These are phyloP conservation scores for Sus cebifrons DNA, from an alignment of 2,797 vertebrate genomes.

Conservation along the genomic window DNA sequence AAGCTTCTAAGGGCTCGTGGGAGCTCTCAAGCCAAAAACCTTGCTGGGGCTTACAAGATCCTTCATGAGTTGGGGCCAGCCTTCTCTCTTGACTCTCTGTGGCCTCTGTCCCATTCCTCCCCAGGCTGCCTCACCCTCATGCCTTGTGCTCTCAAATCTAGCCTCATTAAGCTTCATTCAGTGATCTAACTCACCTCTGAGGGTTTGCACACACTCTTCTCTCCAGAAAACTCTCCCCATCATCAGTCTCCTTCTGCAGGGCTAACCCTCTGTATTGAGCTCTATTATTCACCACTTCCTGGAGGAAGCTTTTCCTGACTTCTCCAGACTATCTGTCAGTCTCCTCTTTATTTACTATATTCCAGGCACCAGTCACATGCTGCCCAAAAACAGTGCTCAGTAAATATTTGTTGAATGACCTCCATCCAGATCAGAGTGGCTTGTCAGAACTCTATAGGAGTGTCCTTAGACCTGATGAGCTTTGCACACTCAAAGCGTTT, in stretches of 20 bases:
- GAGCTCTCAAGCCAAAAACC: slow-evolving; percentile 2
- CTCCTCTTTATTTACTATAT: slow-evolving; percentile 3
- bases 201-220: not conserved
- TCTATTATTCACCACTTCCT: not conserved
- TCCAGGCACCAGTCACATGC: not conserved
- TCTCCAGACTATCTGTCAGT: not conserved
- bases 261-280: not conserved
- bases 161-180: not conserved
- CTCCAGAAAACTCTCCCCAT: not conserved
- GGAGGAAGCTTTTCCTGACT: slow-evolving; percentile 42
- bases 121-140: not conserved
- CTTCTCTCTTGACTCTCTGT: not conserved
- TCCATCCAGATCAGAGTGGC: not conserved
- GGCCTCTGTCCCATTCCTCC: not conserved
- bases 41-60: not conserved
- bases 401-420: slow-evolving; percentile 19
- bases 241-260: not conserved
- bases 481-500: not conserved
- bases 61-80: not conserved
- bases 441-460: not conserved
- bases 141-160: not conserved
- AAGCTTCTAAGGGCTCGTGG: not conserved
- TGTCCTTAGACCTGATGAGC: not conserved
- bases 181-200: not conserved
- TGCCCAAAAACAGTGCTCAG: not conserved